These are phyloP conservation scores for Drosophila tropicalis DNA, from an alignment of 1,140 invertebrate genomes.

Conservation along the genomic window DNA sequence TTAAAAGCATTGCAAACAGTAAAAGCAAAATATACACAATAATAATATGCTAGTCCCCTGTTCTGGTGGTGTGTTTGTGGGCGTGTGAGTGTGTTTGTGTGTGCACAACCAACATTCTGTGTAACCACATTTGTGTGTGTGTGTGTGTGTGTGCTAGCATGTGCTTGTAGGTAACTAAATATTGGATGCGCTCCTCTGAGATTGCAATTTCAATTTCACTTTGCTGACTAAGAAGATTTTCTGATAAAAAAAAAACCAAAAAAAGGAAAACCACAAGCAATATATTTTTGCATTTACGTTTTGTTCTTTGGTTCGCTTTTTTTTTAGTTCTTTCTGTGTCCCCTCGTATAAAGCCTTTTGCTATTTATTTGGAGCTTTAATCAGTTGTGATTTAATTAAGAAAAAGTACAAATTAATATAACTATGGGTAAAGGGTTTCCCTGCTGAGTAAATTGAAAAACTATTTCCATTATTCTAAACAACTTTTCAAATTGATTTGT, in stretches of 20 bases:
- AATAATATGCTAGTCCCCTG: conserved; percentile 4
- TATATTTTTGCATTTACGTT: conserved; percentile 35
- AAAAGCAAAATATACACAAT: background rate
- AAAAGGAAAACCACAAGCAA: conserved; percentile 29
- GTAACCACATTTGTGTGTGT: background rate
- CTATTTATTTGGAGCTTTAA: conserved; percentile 12
- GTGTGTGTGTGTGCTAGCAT: background rate
- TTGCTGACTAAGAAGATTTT: conserved; percentile 48
- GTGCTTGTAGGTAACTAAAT: conserved; percentile 6
- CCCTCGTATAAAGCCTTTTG: background rate
- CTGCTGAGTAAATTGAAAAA: no score
- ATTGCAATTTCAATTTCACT: conserved; percentile 55
- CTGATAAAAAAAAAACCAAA: conserved; percentile 1
- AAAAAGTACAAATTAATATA: background rate
- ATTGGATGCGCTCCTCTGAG: conserved; percentile 15
- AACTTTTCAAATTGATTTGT: conserved; percentile 5
- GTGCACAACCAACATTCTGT: background rate
- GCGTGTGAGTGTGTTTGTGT: no score
- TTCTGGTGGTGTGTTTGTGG: no score
- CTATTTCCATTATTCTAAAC: background rate
- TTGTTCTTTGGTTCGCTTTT: conserved; percentile 24
- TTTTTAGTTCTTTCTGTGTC: background rate
- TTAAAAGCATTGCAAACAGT: background rate
- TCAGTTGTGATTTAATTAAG: conserved; percentile 48
- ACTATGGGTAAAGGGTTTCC: no score